A percentile compares a stretch with the other conserved stretches of the same genome.
These are phyloP conservation scores for Brassicogethes aeneus DNA, from an alignment of 2,888 invertebrate species.

Conservation along the genomic window DNA sequence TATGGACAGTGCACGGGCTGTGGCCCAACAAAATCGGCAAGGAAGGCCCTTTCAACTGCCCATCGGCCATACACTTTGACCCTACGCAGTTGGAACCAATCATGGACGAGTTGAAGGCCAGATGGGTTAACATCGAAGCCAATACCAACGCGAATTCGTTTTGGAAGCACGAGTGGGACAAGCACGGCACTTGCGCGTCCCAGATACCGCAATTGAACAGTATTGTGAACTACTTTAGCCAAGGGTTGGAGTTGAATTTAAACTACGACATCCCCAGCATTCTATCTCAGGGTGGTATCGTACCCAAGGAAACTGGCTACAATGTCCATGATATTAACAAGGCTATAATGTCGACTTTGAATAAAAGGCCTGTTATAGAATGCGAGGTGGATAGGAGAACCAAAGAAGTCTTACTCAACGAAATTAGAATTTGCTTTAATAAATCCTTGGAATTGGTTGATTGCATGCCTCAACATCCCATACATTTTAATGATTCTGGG, in stretches of 20 bases:
- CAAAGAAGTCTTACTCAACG: slow-evolving; percentile 52
- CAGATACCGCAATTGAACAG: slow-evolving; percentile 46
- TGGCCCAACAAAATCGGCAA: slow-evolving; percentile 69
- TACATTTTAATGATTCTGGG: slow-evolving; percentile 27
- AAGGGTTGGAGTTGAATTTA: slow-evolving; percentile 53
- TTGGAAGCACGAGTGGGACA: slow-evolving; percentile 77
- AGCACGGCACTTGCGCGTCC: slow-evolving; percentile 75
- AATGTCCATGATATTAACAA: slow-evolving; percentile 43
- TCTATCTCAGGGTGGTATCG: slow-evolving; percentile 47
- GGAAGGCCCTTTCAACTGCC: slow-evolving; percentile 63
- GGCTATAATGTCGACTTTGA: slow-evolving; percentile 46
- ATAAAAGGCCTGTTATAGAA: slow-evolving; percentile 53
- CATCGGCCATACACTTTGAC: slow-evolving; percentile 59
- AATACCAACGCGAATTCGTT: slow-evolving; percentile 45
- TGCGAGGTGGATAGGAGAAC: slow-evolving; percentile 53
- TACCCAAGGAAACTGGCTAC: slow-evolving; percentile 45
- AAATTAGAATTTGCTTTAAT: slow-evolving; percentile 67
- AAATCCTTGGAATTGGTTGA: slow-evolving; percentile 54
- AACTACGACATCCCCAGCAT: slow-evolving; percentile 54
- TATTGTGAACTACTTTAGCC: slow-evolving; percentile 59
- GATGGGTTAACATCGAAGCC: slow-evolving; percentile 68
- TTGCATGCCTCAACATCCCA: slow-evolving; percentile 50
- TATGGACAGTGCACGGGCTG: slow-evolving; percentile 75
- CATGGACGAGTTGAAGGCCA: slow-evolving; percentile 30
- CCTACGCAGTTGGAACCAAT: slow-evolving; percentile 50